These are phyloP conservation scores for Anableps anableps DNA, from an alignment of 2,797 vertebrate genomes.

Conservation along the genomic window DNA sequence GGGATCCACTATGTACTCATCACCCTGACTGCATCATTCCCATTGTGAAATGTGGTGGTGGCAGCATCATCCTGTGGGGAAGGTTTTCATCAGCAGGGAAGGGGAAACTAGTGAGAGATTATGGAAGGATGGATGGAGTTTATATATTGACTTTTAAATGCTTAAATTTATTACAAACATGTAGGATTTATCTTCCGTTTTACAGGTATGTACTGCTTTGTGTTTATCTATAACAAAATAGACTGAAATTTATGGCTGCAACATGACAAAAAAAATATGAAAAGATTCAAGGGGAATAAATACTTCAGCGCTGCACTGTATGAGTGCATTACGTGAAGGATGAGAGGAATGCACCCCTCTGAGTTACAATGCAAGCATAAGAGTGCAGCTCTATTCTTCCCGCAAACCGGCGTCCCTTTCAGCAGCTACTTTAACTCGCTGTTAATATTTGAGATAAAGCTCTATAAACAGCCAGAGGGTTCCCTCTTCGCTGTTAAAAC, in stretches of 20 bases:
- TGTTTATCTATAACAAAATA: too few relatives aligned
- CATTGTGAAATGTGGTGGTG: not conserved
- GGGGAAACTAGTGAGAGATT: too few relatives aligned
- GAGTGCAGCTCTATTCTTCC: not conserved
- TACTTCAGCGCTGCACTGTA: not conserved
- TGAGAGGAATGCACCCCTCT: not conserved
- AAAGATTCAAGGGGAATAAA: not conserved
- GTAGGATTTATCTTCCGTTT: too few relatives aligned
- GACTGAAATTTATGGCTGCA: not conserved
- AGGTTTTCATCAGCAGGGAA: not conserved
- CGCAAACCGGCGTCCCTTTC: not conserved
- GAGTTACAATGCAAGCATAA: not conserved
- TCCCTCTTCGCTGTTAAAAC: slow-evolving; percentile 20
- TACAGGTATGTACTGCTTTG: too few relatives aligned
- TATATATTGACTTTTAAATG: too few relatives aligned
- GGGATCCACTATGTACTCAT: too few relatives aligned
- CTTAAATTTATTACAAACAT: too few relatives aligned
- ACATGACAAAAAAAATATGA: not conserved
- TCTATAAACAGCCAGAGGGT: slow-evolving; percentile 28
- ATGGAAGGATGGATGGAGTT: too few relatives aligned
- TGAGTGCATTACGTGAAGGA: not conserved
- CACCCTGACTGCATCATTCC: too few relatives aligned
- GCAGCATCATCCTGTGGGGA: not conserved
- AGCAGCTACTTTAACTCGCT: not conserved
- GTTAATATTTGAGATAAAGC: slow-evolving; percentile 33